phyloP scores from a whole-genome alignment of 2,797 vertebrate species.

The Yasuhikotakia modesta region DNA sequence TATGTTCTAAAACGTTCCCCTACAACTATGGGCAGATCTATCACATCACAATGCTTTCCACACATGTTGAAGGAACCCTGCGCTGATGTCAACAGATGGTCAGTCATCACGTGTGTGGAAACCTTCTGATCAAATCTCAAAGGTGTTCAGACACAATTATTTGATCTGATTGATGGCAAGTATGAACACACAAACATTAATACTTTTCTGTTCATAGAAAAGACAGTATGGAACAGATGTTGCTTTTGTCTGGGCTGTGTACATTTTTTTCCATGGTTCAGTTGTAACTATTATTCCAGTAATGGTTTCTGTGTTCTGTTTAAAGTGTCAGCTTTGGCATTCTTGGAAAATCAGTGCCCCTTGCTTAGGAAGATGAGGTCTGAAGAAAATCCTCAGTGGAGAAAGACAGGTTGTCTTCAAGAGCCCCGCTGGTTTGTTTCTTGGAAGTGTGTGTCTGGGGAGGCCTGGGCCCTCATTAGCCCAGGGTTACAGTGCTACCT shows the following conservation, averaged over 20 bases:
- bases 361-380: conserved; percentile 35
- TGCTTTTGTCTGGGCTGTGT: conserved; percentile 47
- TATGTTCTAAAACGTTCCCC: conserved; percentile 52
- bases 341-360: conserved; percentile 40
- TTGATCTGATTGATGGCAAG: conserved; percentile 30
- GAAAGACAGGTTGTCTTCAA: conserved; percentile 48
- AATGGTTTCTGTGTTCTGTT: conserved; percentile 49
- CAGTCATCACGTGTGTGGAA: conserved; percentile 42
- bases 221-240: conserved; percentile 42
- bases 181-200: conserved; percentile 34
- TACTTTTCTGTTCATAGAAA: conserved; percentile 42
- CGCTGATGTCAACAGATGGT: conserved; percentile 52
- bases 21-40: conserved; percentile 48
- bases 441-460: conserved; percentile 57
- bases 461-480: conserved; percentile 53
- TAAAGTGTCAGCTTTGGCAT: conserved; percentile 45
- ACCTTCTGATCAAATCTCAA: conserved; percentile 46
- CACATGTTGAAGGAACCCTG: conserved; percentile 12
- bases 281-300: conserved; percentile 48
- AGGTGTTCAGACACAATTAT: conserved; percentile 39
- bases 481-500: conserved; percentile 42
- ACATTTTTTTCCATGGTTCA: conserved; percentile 39
- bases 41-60: conserved; percentile 15
- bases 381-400: conserved; percentile 50
- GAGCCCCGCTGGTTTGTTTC: conserved; percentile 50